phyloP scores from a whole-genome alignment of 2,888 invertebrate species.

The Ptilodon capucinus region DNA sequence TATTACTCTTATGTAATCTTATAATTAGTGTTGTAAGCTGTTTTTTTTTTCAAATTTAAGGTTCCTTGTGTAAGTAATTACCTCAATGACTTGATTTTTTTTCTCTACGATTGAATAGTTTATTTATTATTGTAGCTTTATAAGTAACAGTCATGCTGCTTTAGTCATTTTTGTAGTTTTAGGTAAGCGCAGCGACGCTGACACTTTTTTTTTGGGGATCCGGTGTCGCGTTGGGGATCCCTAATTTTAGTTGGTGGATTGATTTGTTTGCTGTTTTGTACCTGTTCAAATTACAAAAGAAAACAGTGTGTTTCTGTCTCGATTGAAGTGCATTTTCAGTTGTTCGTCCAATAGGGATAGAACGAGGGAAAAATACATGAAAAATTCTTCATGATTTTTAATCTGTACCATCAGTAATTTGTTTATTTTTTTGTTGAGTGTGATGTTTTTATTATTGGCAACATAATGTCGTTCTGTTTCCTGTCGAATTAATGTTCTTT shows the following conservation, averaged over 20 bases:
- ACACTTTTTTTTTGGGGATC: slow-evolving; percentile 27
- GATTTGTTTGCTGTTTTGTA: slow-evolving; percentile 55
- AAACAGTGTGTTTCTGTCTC: neutral
- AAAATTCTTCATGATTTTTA: slow-evolving; percentile 1
- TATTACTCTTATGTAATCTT: slow-evolving; percentile 21
- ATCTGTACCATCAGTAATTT: slow-evolving; percentile 6
- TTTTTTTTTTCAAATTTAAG: slow-evolving; percentile 37
- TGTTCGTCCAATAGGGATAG: neutral
- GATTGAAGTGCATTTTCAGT: slow-evolving; percentile 4
- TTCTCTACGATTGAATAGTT: slow-evolving; percentile 41
- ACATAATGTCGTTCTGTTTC: slow-evolving; percentile 6
- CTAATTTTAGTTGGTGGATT: slow-evolving; percentile 21
- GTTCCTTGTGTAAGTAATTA: slow-evolving; percentile 62
- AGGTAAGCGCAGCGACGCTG: slow-evolving; percentile 33
- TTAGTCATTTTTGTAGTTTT: slow-evolving; percentile 75
- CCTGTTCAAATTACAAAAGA: slow-evolving; percentile 31
- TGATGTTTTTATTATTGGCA: slow-evolving; percentile 7
- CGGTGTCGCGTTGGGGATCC: too few relatives aligned
- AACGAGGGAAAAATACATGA: neutral
- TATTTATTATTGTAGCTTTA: slow-evolving; percentile 63
- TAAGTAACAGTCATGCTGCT: slow-evolving; percentile 71
- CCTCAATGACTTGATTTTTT: slow-evolving; percentile 55
- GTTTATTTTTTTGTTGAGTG: slow-evolving; percentile 6
- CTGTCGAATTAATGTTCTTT: slow-evolving; percentile 8
- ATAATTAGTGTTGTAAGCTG: slow-evolving; percentile 20